Base-by-base conservation (phyloP, 2,888 invertebrate species). In the Synanthedon myopaeformis region DNA sequence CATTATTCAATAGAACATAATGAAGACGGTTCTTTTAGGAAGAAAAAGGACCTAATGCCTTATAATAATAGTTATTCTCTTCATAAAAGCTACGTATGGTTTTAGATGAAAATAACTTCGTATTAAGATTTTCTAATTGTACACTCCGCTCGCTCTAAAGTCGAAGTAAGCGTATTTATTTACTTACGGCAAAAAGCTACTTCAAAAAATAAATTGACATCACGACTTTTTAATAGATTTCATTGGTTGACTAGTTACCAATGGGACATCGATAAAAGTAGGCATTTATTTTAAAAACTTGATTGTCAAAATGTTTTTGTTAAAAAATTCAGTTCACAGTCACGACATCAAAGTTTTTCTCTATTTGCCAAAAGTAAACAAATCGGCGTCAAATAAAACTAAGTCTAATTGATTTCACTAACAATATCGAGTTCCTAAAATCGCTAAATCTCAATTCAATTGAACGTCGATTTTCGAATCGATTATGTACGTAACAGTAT, bases 401-500 rank as follows among this genome's bases (percentile, higher is more conserved):
- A 23, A 23, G 23, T 23, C 23, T 5, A 57, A 55, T 57, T 53
- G 45, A 45, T 45, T 45, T 14, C 14, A 13, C 45, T 13, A 13
- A 45, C 13, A n/a, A n/a, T 8, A 54, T 58, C 55, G 53, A 57
- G 52, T 54, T 49, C 51, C 49, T 42, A 56, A 59, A 57, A 57
- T 54, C 50, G 53, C 42, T 28, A 41, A 52, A 55, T 56, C 52
- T 57, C 42, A 54, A 54, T 59, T 59, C 59, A 51, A 56, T 55
- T 57, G 54, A 50, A 53, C 51, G 56, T 57, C 59, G 55, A 51
- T 51, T 51, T 53, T 35, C 48, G 55, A 55, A 55, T 57, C 56
- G 53, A 57, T 55, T 55, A 52, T 35, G 50, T 45, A 63, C 55
- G 55, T 74, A 74, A 72, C 73, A 68, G 73, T 72, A 66, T 35